Percentiles rank a stretch among this genome's conserved stretches.
phyloP scores from a whole-genome alignment of 2,888 invertebrate species.

The Xestia sexstrigata region DNA sequence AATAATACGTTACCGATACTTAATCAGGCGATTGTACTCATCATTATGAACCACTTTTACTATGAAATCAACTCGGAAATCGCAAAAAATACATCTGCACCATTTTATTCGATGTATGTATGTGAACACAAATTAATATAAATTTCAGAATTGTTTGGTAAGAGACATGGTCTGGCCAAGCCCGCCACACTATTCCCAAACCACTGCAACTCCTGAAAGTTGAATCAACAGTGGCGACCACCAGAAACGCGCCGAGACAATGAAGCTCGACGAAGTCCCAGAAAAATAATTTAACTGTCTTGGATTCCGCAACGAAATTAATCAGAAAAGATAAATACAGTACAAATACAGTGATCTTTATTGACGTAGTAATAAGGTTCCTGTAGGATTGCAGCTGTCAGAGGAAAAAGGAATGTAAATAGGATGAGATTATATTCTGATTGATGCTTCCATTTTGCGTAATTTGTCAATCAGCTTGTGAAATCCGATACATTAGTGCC shows the following conservation, averaged over 20 bases:
- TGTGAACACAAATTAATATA: not conserved
- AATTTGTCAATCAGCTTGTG: slow-evolving; percentile 27
- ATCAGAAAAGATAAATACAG: no score
- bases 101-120: no score
- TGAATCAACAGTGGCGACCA: no score
- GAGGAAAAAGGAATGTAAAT: not conserved
- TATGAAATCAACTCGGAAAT: no score
- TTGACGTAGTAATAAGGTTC: not conserved
- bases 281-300: no score
- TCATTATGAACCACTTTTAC: no score
- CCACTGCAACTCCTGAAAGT: no score
- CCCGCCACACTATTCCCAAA: no score
- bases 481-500: slow-evolving; percentile 50
- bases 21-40: not conserved
- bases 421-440: slow-evolving; percentile 12
- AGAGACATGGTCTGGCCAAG: not conserved
- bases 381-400: not conserved
- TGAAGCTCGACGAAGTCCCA: no score
- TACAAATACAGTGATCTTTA: not conserved
- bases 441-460: slow-evolving; percentile 29
- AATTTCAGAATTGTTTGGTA: not conserved
- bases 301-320: no score
- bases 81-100: no score
- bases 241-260: no score
- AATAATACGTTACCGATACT: not conserved